phyloP scores from a whole-genome alignment of 2,113 vertebrate genomes.

The Paraplagusia blochii region DNA sequence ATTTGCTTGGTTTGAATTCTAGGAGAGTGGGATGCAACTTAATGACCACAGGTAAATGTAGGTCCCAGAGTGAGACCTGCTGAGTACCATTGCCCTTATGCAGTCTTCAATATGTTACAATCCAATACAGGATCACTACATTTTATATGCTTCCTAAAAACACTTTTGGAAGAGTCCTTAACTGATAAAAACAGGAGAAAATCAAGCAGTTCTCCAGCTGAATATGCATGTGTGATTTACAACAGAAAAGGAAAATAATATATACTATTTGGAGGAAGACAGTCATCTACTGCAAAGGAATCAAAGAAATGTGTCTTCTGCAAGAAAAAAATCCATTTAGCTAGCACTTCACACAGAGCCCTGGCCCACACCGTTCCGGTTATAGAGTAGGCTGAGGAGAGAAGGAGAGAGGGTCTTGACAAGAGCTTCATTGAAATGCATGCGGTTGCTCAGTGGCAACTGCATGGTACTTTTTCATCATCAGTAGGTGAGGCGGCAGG shows the following conservation, averaged over 20 bases:
- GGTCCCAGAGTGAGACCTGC: no score
- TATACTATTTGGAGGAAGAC: constrained; percentile 42
- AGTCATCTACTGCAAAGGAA: constrained; percentile 30
- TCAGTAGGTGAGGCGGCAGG: constrained; percentile 61
- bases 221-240: background rate
- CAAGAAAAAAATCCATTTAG: constrained; percentile 51
- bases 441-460: constrained; percentile 48
- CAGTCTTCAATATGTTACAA: background rate
- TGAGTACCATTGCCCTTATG: no score
- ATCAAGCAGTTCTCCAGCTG: background rate
- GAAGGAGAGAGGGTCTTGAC: constrained; percentile 45
- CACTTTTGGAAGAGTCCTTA: background rate
- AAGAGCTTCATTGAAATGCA: constrained; percentile 76
- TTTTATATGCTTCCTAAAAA: background rate
- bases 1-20: no score
- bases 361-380: constrained; percentile 54
- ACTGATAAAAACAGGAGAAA: background rate
- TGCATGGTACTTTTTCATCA: constrained; percentile 71
- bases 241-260: constrained; percentile 29
- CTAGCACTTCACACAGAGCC: constrained; percentile 42
- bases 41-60: no score
- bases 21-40: no score
- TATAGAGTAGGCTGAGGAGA: constrained; percentile 58
- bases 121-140: background rate
- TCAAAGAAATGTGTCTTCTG: constrained; percentile 39